A percentile compares a stretch with the other conserved stretches of the same genome.
These are phyloP conservation scores for Pangasius larnaudii DNA, from an alignment of 2,797 vertebrate species.

Conservation along the genomic window DNA sequence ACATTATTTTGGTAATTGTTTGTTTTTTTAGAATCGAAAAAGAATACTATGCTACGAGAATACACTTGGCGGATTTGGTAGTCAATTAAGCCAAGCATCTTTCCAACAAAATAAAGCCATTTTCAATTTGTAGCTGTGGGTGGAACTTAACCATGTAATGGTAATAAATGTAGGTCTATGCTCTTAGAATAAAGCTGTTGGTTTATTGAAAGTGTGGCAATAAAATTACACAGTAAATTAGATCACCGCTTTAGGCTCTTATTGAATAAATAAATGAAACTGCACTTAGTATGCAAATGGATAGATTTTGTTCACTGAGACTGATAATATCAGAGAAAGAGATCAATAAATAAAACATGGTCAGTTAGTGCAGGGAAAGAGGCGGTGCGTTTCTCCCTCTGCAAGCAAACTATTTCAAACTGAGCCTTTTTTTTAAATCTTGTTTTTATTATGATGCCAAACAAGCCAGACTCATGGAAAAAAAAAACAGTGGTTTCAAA, in stretches of 20 bases:
- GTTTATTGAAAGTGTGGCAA: constrained; percentile 8
- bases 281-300: constrained; percentile 30
- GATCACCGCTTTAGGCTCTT: neutral
- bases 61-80: neutral
- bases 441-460: neutral
- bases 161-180: constrained; percentile 18
- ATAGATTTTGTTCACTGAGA: constrained; percentile 21
- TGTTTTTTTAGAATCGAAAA: neutral
- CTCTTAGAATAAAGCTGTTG: constrained; percentile 2
- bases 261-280: constrained; percentile 27
- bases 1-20: neutral
- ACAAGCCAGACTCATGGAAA: neutral
- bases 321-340: constrained; percentile 14
- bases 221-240: constrained; percentile 28
- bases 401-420: neutral
- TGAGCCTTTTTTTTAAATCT: neutral
- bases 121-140: constrained; percentile 29
- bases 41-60: neutral
- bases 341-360: constrained; percentile 28
- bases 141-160: constrained; percentile 10
- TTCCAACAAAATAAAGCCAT: constrained; percentile 9
- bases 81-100: neutral
- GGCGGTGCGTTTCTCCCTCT: neutral
- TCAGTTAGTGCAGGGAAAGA: neutral
- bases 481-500: neutral